Base-by-base conservation (phyloP, 2,888 invertebrate genomes). In the Brachylomia viminalis region DNA sequence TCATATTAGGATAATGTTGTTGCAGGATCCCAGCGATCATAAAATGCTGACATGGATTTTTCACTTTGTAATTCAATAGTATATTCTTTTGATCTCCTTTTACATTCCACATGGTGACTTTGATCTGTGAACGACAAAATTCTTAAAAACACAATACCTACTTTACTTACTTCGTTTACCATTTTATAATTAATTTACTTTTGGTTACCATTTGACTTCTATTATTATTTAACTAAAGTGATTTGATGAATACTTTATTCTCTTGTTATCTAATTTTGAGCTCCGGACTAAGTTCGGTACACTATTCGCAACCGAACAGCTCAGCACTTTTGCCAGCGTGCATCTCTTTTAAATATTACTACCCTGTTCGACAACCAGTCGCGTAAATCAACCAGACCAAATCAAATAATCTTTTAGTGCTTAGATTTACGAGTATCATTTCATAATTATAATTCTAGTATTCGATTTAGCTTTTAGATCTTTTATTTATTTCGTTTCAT, bases 31-130 rank as follows among this genome's bases (percentile, higher is more conserved):
- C 68, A 0, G 83, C 68, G 7, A 89, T 74, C 5, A 75, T 23
- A 47, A 75, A 87, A 75, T 90, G 90, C 27, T 88, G 86, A 67
- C 90, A 90, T 0, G 90, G 90, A n/a, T 87, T 82, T 42, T 83
- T 75, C 17, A 89, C 42, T 78, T 86, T 88, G 52, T 90, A 89
- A 72, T 77, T 87, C 85, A 79, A 89, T 2, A 90, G 56, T 10
- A 74, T 4, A 47, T 23, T 84, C 30, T 83, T 89, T 64, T 75
- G 72, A 15, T 64, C 47, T 27, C 73, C 83, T 61, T 86, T 86
- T 11, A 85, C 45, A 20, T 68, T 75, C 67, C 80, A 87, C 0
- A 89, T 80, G 11, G 75, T 78, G 0, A 86, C 10, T 70, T 82
- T 80, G 13, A 80, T 5, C 79, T 80, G 33, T 1, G 52, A 42